Base-by-base conservation (phyloP, 2,113 vertebrate genomes). In the Channa maculata region DNA sequence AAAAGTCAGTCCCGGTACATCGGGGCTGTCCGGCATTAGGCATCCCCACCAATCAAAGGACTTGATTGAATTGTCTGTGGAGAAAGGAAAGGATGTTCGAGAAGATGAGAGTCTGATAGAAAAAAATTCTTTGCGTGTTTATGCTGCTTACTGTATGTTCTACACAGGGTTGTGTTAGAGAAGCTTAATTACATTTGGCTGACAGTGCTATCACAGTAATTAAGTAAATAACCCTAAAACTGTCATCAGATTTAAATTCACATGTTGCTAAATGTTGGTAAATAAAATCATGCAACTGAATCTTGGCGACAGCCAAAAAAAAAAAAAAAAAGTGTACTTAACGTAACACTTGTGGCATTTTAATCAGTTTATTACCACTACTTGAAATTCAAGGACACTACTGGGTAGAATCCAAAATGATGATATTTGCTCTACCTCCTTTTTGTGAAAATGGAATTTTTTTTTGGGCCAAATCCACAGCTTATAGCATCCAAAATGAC, bases 381-480 rank as follows among this genome's bases (percentile, higher is more conserved):
- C 57, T 52, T 60, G 15, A 59, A 64, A 41, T 41, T 33, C 34
- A 58, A 34, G 12, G 9, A 59, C 8, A 6, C 6, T 3, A 33
- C 39, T 15, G 64, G 34, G 9, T 64, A 33, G 6, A 34, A 33
- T 55, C 33, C 50, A 44, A 41, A 60, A 50, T 41, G 11, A 3
- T 33, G 49, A 45, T 38, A 58, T 65, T 52, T 33, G 9, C 43
- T 48, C 4, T 33, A 8, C 9, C 45, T 7, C 63, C 14, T 63
- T 24, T 24, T 24, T 24, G 24, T 24, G 24, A 24, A 62, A 67
- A 15, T 58, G 8, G 2, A 11, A 57, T n/a, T 8, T 59, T 36
- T 60, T 70, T 67, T 24, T 24, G 24, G 45, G 65, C 37, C 48
- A 46, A 70, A 74, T 57, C 68, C 24, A 44, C 34, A 70, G 52